Percentiles rank a stretch among this genome's conserved stretches.
phyloP scores from a whole-genome alignment of 2,797 vertebrate genomes.

The Xenops minutus region DNA sequence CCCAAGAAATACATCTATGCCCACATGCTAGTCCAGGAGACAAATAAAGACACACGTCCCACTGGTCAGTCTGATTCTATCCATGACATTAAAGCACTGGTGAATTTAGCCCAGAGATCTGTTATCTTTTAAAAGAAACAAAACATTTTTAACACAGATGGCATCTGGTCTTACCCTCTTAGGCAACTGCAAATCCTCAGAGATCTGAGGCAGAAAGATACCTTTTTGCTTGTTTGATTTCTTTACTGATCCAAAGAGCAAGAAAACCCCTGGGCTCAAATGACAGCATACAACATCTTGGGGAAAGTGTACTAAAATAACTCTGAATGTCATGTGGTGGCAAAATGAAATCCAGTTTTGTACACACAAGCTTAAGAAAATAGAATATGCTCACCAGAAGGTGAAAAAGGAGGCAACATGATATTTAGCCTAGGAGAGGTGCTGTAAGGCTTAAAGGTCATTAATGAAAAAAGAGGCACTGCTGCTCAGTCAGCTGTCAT shows the following conservation, averaged over 20 bases:
- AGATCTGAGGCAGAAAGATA: neutral
- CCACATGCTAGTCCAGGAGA: neutral
- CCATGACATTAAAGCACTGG: neutral
- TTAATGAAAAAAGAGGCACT: neutral
- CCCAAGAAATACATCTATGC: neutral
- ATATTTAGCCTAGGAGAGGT: neutral
- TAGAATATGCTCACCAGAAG: neutral
- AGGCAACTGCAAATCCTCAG: neutral
- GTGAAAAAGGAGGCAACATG: neutral
- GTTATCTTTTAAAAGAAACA: neutral
- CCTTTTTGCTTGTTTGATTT: neutral
- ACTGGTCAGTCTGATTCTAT: neutral
- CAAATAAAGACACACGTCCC: neutral
- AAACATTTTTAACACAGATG: neutral
- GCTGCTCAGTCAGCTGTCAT: neutral
- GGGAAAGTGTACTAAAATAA: neutral
- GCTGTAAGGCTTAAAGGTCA: neutral
- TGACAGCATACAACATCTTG: neutral
- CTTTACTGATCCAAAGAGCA: neutral
- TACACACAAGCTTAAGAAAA: neutral
- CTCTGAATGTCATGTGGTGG: neutral
- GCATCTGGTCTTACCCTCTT: neutral
- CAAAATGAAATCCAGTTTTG: slow-evolving; percentile 2
- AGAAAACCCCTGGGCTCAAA: neutral
- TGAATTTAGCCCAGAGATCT: neutral